phyloP scores from a whole-genome alignment of 2,888 invertebrate species.

The Campoletis raptor region DNA sequence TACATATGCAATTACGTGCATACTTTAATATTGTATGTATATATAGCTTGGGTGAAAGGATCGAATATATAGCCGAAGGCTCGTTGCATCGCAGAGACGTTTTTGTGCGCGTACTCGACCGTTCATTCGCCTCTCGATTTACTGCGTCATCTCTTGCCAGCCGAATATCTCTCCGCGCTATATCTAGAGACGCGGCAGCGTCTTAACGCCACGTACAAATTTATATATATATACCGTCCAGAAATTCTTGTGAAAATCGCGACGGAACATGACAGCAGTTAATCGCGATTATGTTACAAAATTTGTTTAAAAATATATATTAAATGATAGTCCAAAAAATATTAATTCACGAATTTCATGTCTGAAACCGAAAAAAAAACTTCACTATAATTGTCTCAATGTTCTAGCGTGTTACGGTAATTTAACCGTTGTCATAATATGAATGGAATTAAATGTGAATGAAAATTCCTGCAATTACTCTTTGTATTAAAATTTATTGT shows the following conservation, averaged over 20 bases:
- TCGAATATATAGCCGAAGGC: conserved; percentile 30
- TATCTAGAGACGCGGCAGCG: no score
- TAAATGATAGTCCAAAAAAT: not conserved
- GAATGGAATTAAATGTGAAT: not conserved
- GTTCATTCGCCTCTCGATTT: conserved; percentile 66
- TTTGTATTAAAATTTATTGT: not conserved
- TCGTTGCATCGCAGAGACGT: conserved; percentile 58
- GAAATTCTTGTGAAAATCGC: conserved; percentile 5
- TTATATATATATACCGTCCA: conserved; percentile 15
- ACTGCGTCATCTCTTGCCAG: conserved; percentile 43
- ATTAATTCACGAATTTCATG: not conserved
- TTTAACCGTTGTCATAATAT: not conserved
- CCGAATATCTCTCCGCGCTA: conserved; percentile 38
- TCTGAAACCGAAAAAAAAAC: not conserved
- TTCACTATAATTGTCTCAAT: not conserved
- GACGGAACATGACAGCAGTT: not conserved
- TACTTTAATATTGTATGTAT: conserved; percentile 23
- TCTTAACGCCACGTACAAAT: no score
- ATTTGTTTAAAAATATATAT: not conserved
- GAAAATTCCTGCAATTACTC: not conserved
- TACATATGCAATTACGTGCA: conserved; percentile 5
- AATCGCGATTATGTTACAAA: not conserved
- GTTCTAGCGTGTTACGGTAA: not conserved
- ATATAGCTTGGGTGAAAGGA: conserved; percentile 20
- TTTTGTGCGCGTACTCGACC: conserved; percentile 66